Base-by-base conservation (phyloP, 2,888 invertebrate species). In the Eupithecia tripunctaria region DNA sequence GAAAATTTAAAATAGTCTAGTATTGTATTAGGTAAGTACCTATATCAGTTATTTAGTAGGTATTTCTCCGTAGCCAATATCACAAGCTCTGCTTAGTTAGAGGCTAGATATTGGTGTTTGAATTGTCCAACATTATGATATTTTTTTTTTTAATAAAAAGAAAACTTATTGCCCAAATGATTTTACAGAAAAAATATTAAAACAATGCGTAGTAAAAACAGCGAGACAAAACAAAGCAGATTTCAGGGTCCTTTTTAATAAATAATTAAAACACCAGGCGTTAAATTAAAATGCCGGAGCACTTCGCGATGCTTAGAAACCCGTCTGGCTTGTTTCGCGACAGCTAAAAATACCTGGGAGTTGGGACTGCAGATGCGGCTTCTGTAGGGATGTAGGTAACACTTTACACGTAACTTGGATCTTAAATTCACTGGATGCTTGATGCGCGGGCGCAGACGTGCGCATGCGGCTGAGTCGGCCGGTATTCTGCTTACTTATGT, bases 321-420 rank as follows among this genome's bases (percentile, higher is more conserved):
- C 89, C 84, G 92, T 92, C 89, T 76, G 82, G 78, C 78, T 79
- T 74, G 80, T 77, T 80, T 79, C 76, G 76, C 78, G 81, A 79
- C 79, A 21, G 60, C 71, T 91, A 88, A 89, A 91, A 90, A 91
- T 93, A 93, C 90, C 91, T 88, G 85, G 80, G 78, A 81, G 77
- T 83, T 88, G 85, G 80, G 78, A 81, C 77, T 83, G 74, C 79
- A 80, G 83, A 81, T 80, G 83, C 83, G 83, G 80, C 78, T 78
- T 69, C 62, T 68, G 73, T 78, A 79, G 76, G 81, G 82, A 83
- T 81, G 84, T 79, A 83, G 81, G 84, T 79, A 78, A 76, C 83
- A 87, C 88, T 85, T 84, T 81, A 70, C 82, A 85, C 86, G 67
- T 81, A 81, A 85, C 78, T 82, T 75, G 81, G 15, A 27, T 5